These are phyloP conservation scores for Cephus nigrinus DNA, from an alignment of 2,888 invertebrate genomes.

Conservation along the genomic window DNA sequence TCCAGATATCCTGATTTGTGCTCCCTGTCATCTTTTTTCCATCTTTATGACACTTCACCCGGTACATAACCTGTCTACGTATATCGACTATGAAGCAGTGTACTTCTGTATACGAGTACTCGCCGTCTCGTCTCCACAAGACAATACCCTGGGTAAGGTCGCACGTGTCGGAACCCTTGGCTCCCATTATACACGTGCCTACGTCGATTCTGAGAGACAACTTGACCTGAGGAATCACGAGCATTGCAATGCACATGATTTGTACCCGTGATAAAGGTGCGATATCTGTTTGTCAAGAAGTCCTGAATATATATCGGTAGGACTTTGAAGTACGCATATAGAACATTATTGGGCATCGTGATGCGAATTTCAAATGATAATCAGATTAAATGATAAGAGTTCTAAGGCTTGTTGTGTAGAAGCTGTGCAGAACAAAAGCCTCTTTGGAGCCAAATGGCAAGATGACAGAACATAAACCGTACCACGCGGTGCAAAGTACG, in stretches of 20 bases:
- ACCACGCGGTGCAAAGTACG: slow-evolving; percentile 29
- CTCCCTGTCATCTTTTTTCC: neutral
- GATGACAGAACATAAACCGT: slow-evolving; percentile 12
- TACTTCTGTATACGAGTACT: neutral
- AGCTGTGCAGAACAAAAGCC: neutral
- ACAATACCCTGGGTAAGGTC: neutral
- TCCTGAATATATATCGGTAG: neutral
- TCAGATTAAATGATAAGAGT: neutral
- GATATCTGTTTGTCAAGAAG: neutral
- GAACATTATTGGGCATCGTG: neutral
- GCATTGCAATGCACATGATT: neutral
- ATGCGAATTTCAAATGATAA: neutral
- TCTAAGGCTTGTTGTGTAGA: neutral
- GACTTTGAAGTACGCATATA: neutral
- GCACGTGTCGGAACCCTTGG: neutral
- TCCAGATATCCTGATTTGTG: neutral
- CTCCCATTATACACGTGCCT: neutral
- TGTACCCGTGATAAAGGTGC: neutral
- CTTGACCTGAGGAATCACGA: neutral
- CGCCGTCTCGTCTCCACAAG: neutral
- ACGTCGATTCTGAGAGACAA: neutral
- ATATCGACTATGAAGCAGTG: neutral
- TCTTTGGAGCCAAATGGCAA: neutral
- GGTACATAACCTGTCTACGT: neutral
- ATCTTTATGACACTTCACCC: neutral